A percentile compares a stretch with the other conserved stretches of the same genome.
Conservation (phyloP, 2,888 invertebrate species). For the Eilema depressum region DNA sequence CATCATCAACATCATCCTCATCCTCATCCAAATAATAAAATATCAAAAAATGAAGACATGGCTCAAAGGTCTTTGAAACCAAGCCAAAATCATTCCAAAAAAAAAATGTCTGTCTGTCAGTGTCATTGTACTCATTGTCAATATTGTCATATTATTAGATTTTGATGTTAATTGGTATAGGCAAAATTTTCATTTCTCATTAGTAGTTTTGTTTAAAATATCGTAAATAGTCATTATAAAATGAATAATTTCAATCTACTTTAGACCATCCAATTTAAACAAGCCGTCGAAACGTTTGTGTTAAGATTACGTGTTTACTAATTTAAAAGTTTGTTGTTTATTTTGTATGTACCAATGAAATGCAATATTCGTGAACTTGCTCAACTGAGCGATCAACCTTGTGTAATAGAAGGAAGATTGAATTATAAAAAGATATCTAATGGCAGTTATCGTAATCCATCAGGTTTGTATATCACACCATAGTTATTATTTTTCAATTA, state of each 20-base stretch:
- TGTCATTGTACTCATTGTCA: too few relatives aligned
- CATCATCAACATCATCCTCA: too few relatives aligned
- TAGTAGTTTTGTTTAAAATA: slow-evolving; percentile 2
- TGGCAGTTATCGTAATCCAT: slow-evolving; percentile 84
- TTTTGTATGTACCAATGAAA: slow-evolving; percentile 86
- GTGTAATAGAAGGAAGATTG: slow-evolving; percentile 90
- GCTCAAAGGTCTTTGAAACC: too few relatives aligned
- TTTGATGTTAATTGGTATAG: too few relatives aligned
- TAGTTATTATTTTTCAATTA: not conserved
- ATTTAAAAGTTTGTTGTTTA: slow-evolving; percentile 16
- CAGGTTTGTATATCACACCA: slow-evolving; percentile 66
- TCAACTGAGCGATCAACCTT: slow-evolving; percentile 87
- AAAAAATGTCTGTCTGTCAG: not conserved
- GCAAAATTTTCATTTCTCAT: not conserved
- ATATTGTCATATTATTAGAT: too few relatives aligned
- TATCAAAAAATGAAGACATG: too few relatives aligned
- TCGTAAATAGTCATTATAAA: not conserved
- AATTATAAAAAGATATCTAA: slow-evolving; percentile 89
- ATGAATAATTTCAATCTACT: not conserved
- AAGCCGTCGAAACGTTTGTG: slow-evolving; percentile 3
- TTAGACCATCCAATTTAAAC: not conserved
- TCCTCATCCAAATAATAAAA: too few relatives aligned
- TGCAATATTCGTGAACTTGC: slow-evolving; percentile 90
- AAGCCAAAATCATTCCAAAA: too few relatives aligned
- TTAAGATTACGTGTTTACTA: slow-evolving; percentile 13